phyloP scores from a whole-genome alignment of 2,888 invertebrate species.

The Acronicta aceris region DNA sequence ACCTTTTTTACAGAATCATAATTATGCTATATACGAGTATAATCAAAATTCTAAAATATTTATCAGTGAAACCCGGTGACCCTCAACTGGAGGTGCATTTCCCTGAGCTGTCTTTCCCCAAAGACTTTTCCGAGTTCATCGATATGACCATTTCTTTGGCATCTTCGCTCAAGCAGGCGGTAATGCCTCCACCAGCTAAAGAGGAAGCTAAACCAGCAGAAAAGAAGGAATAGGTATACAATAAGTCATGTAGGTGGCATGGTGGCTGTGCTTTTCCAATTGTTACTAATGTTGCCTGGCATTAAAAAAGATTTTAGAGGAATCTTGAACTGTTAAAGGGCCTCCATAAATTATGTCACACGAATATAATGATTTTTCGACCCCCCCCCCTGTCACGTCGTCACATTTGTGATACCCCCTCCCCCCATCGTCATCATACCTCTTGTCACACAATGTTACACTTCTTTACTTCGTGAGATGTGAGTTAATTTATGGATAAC shows the following conservation, averaged over 20 bases:
- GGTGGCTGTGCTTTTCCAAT: conserved; percentile 38
- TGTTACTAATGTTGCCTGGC: conserved; percentile 33
- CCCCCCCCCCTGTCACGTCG: too few relatives aligned
- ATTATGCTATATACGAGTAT: conserved; percentile 11
- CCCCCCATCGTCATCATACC: too few relatives aligned
- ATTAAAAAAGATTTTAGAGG: not conserved
- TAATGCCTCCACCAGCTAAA: conserved; percentile 84
- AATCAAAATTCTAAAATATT: conserved; percentile 42
- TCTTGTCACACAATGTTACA: too few relatives aligned
- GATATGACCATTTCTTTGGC: conserved; percentile 81
- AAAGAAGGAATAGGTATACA: conserved; percentile 81
- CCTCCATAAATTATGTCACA: too few relatives aligned
- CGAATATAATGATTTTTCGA: too few relatives aligned
- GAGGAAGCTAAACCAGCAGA: conserved; percentile 72
- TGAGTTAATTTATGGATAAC: too few relatives aligned
- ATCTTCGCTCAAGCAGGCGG: conserved; percentile 79
- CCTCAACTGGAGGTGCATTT: conserved; percentile 90
- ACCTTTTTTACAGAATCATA: not conserved
- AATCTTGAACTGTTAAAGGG: not conserved
- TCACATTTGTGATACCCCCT: too few relatives aligned
- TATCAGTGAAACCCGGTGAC: conserved; percentile 92
- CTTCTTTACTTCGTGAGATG: too few relatives aligned
- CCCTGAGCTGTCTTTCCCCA: conserved; percentile 90
- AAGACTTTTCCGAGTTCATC: conserved; percentile 88
- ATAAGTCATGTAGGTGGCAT: conserved; percentile 45